phyloP scores from a whole-genome alignment of 2,888 invertebrate genomes.

The Thymelicus acteon region DNA sequence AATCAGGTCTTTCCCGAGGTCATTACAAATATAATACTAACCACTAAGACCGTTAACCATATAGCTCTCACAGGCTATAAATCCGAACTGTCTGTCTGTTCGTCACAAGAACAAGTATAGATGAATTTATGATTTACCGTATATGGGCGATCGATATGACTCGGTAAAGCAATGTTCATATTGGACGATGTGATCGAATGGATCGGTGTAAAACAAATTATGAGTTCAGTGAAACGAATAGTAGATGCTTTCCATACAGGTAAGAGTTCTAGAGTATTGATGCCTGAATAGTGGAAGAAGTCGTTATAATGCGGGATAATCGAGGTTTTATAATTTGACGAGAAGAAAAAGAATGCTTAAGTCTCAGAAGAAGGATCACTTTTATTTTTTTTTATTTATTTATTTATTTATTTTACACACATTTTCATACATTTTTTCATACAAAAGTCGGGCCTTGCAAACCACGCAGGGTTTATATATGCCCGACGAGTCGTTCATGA shows the following conservation, averaged over 20 bases:
- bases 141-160: conserved; percentile 54
- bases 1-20: not conserved
- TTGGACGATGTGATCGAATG: conserved; percentile 4
- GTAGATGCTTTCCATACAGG: not conserved
- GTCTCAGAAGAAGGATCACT: no score
- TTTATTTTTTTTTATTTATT: no score
- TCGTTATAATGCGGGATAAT: no score
- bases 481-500: no score
- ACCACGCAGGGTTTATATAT: no score
- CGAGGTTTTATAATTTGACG: no score
- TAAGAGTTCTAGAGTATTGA: not conserved
- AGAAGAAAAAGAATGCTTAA: no score
- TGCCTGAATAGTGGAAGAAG: no score
- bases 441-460: no score
- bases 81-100: conserved; percentile 55
- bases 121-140: conserved; percentile 67
- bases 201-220: not conserved
- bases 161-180: conserved; percentile 45
- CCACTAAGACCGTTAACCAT: conserved; percentile 57
- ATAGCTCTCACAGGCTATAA: conserved; percentile 59
- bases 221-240: not conserved
- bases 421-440: no score
- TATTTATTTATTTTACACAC: no score
- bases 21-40: conserved; percentile 2
- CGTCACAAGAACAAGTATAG: conserved; percentile 64